Conservation (phyloP, 2,888 invertebrate genomes). For the Halictus ligatus region DNA sequence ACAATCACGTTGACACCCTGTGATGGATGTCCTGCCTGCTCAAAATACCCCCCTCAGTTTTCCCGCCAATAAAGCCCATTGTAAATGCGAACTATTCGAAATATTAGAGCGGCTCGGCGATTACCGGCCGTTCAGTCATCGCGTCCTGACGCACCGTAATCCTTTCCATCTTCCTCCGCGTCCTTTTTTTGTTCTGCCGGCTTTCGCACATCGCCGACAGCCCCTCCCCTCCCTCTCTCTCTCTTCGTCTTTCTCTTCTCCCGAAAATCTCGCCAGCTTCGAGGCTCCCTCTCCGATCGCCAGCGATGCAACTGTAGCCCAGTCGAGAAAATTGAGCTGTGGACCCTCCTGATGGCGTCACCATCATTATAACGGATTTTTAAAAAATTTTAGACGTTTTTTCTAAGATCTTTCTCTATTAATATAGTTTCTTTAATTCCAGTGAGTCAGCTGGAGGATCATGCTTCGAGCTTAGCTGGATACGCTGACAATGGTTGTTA, state of each 20-base stretch:
- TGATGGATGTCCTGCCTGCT: conserved; percentile 82
- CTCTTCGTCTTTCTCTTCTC: neutral
- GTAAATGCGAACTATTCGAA: conserved; percentile 84
- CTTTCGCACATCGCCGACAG: conserved; percentile 20
- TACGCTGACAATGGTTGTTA: no score
- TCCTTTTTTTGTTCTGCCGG: conserved; percentile 30
- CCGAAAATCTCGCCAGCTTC: neutral
- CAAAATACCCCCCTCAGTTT: conserved; percentile 79
- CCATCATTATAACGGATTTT: neutral
- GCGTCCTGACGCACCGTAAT: conserved; percentile 81
- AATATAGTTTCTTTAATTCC: no score
- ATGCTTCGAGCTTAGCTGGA: no score
- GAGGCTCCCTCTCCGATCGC: neutral
- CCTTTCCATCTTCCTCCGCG: conserved; percentile 76
- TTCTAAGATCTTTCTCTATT: no score
- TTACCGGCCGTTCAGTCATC: conserved; percentile 84
- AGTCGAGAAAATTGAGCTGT: neutral
- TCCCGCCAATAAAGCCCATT: conserved; percentile 83
- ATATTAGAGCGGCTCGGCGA: conserved; percentile 82
- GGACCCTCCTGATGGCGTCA: neutral
- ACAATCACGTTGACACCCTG: conserved; percentile 84
- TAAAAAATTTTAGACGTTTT: no score
- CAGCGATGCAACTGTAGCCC: neutral
- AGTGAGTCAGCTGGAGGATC: no score
- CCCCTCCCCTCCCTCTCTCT: neutral